Conservation (phyloP, 2,797 vertebrate genomes). For the Alauda arvensis region DNA sequence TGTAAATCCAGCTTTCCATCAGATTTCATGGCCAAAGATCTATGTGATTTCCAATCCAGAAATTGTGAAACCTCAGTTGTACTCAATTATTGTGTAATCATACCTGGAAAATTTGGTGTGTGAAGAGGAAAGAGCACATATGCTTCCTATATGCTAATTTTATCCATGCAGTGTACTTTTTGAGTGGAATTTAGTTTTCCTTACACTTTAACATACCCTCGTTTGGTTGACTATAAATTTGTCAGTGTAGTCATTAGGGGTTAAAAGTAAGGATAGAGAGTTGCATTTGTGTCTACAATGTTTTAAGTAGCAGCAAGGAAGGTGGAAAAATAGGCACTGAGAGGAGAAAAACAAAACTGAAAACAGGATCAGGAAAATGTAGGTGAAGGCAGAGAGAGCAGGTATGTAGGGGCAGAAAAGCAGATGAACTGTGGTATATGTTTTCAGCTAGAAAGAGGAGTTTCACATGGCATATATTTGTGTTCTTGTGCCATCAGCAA, state of each 20-base stretch:
- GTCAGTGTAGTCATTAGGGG: background rate
- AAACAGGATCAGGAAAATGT: background rate
- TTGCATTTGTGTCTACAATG: background rate
- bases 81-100: background rate
- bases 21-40: background rate
- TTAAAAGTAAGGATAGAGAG: background rate
- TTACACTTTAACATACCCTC: background rate
- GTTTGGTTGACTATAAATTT: background rate
- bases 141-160: background rate
- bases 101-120: background rate
- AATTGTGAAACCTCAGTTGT: background rate
- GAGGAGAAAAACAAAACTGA: background rate
- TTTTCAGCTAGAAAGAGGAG: background rate
- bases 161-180: background rate
- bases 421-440: background rate
- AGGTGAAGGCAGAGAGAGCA: background rate
- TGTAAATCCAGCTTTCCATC: background rate
- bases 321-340: background rate
- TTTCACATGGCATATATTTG: background rate
- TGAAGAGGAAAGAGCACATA: background rate
- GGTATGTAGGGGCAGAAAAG: background rate
- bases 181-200: background rate
- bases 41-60: background rate
- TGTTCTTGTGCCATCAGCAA: background rate
- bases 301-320: background rate